Conservation (phyloP, 2,888 invertebrate species). For the Xylota sylvarum region DNA sequence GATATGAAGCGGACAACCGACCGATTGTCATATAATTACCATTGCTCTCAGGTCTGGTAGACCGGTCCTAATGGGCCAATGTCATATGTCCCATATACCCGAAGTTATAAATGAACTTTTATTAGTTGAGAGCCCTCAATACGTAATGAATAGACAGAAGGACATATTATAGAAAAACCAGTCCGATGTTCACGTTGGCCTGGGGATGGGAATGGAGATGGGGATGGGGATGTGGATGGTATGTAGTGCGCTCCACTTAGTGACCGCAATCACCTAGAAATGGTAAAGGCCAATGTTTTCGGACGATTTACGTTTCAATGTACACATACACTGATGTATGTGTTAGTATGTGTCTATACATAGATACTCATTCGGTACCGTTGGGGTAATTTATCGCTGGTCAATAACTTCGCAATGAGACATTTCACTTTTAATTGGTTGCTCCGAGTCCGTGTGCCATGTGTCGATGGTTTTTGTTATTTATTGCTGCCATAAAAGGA, state of each 20-base stretch:
- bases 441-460: constrained; percentile 49
- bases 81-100: constrained; percentile 6
- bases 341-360: neutral
- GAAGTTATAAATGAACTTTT: constrained; percentile 64
- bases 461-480: constrained; percentile 70
- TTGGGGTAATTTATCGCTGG: constrained; percentile 52
- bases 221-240: too few species aligned
- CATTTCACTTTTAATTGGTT: constrained; percentile 73
- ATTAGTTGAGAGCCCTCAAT: constrained; percentile 60
- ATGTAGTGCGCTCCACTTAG: constrained; percentile 8
- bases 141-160: constrained; percentile 45
- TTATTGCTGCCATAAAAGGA: constrained; percentile 55
- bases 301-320: constrained; percentile 12
- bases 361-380: neutral
- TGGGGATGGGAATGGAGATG: too few species aligned
- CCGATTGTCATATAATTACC: constrained; percentile 19
- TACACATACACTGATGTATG: too few species aligned
- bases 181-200: neutral
- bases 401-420: constrained; percentile 71
- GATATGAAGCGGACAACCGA: constrained; percentile 2
- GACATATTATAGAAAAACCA: constrained; percentile 31
- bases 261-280: constrained; percentile 43
- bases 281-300: constrained; percentile 21
- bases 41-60: neutral
- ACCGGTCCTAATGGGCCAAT: constrained; percentile 11